Evolutionary conservation across 2,113 vertebrate species (phyloP), one percentile per base, ranked within the genome.

Genomic region (Oophaga pumilio): DNA sequence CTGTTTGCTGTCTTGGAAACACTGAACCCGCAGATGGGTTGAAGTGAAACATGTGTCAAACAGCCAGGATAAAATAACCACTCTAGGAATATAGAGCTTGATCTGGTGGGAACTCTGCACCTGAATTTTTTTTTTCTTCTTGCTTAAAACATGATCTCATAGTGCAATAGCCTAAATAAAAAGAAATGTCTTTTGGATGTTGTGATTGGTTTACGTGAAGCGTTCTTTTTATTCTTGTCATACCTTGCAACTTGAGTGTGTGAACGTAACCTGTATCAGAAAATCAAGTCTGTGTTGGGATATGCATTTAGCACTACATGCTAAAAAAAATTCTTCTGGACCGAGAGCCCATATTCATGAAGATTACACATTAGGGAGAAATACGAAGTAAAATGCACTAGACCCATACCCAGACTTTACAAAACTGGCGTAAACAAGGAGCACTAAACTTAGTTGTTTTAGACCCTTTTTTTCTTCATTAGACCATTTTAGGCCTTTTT

Each of bases 1-100:
- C 86, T 88, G 86, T 88, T 82, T 83, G 80, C 80, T 88, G 57
- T 66, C 86, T 77, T 88, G 86, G 86, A 88, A 88, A 83, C 86
- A n/a, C 22, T 88, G 79, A 82, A 76, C 80, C 71, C 20, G 56
- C 80, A 88, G 86, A 88, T 83, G 80, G 77, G 80, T 62, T 83
- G 76, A 87, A 80, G 50, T 62, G 77, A 87, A 80, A 82, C 86
- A 88, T 81, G 86, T 88, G 86, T 24, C 43, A 59, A 53, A 82
- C 73, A 66, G 80, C 80, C 49, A 79, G 86, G n/a, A 59, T 82
- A 82, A 74, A 74, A 74, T 74, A 76, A 59, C 86, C 57, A 64
- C 86, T 83, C 22, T 64, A 88, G 80, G 43, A 76, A 76, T 86
- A 86, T 60, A 50, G 64, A 33, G 60, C 69, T 66, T 64, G 76